Evolutionary conservation across 2,888 invertebrate species (phyloP), one percentile per base, ranked within the genome.

Genomic region (Bursaphelenchus okinawaensis): DNA sequence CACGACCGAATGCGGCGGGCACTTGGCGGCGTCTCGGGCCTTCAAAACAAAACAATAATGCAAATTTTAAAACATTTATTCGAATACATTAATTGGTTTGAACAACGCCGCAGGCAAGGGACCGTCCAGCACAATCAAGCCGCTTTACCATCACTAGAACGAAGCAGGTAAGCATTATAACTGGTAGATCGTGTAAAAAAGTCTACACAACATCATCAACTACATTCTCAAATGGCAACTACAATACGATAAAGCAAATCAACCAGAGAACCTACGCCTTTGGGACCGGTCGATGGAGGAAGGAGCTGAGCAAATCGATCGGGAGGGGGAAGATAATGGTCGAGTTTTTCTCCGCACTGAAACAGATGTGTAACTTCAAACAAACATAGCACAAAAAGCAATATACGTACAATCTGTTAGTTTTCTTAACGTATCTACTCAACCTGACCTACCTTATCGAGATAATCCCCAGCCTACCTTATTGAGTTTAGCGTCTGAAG

Each of bases 401-500:
- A 58, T 4, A 51, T 23, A 64, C n/a, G 29, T n/a, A n/a, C n/a
- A n/a, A n/a, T n/a, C n/a, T n/a, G n/a, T n/a, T n/a, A n/a, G n/a
- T n/a, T n/a, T n/a, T n/a, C n/a, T n/a, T n/a, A n/a, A n/a, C n/a
- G n/a, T n/a, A n/a, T n/a, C n/a, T n/a, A n/a, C n/a, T 56, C 23
- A 31, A 56, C n/a, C 24, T 63, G 20, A 0, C n/a, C 16, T 20
- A 12, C 28, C 22, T 22, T 1, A 68, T 27, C 28, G 12, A 19
- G 26, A 56, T 50, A n/a, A 55, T 50, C 16, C 22, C 7, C 4
- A 23, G 22, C 19, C 8, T 61, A 63, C 73, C 69, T 76, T 22
- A 76, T 73, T 8, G 73, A 74, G 52, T 74, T 74, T 81, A 95
- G 86, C 0, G 95, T 95, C 90, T 95, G 89, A 51, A 92, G 86